phyloP scores from a whole-genome alignment of 2,888 invertebrate genomes.

The Balanococcus diminutus region DNA sequence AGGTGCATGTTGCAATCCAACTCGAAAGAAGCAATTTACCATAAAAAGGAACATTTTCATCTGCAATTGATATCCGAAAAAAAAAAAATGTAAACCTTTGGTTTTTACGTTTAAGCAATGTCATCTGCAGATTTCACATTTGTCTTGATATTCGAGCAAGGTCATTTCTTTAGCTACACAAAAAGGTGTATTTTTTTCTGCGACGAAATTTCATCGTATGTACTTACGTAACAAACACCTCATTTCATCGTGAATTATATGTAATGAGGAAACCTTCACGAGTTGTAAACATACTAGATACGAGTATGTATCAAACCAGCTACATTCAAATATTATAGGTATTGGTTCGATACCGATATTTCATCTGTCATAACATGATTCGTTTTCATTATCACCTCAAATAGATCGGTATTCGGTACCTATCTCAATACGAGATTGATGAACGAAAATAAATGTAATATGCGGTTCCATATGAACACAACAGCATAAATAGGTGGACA shows the following conservation, averaged over 20 bases:
- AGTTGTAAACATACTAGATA: no score
- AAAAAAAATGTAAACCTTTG: not conserved
- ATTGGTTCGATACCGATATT: not conserved
- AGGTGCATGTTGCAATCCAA: not conserved
- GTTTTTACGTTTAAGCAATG: not conserved
- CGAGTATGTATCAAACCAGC: not conserved
- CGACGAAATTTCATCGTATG: not conserved
- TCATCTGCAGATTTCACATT: slow-evolving; percentile 30
- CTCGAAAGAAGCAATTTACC: not conserved
- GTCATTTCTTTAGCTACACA: not conserved
- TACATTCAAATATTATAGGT: no score
- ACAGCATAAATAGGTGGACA: not conserved
- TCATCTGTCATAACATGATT: not conserved
- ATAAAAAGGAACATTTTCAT: not conserved
- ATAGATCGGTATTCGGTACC: not conserved
- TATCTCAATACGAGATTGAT: not conserved
- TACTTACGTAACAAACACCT: not conserved
- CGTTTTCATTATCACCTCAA: not conserved
- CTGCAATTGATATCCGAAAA: slow-evolving; percentile 12
- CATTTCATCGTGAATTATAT: not conserved
- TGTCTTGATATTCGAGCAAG: slow-evolving; percentile 4
- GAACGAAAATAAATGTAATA: not conserved
- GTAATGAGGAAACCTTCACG: not conserved
- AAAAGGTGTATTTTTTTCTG: not conserved
- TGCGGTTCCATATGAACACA: not conserved